Percentiles rank a stretch among this genome's conserved stretches.
phyloP scores from a whole-genome alignment of 2,113 vertebrate species.

The Colossoma macropomum region DNA sequence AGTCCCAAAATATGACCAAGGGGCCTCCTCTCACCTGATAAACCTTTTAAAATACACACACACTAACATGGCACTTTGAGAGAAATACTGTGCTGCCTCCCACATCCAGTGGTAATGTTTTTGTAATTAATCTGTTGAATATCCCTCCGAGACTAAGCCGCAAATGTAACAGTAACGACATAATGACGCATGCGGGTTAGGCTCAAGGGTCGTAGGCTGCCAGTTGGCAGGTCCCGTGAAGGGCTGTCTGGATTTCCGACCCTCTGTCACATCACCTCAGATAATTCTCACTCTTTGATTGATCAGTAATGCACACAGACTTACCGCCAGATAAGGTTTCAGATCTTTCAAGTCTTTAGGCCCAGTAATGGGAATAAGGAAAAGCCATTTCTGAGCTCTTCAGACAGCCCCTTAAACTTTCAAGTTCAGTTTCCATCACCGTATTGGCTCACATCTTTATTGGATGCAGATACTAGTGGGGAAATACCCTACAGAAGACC shows the following conservation, averaged over 20 bases:
- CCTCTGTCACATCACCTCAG: constrained; percentile 24
- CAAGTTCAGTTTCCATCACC: constrained; percentile 14
- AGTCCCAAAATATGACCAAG: not conserved
- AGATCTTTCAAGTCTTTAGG: not conserved
- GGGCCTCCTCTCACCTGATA: not conserved
- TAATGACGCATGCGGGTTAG: constrained; percentile 45
- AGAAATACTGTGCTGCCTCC: constrained; percentile 29
- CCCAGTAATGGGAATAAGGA: constrained; percentile 3
- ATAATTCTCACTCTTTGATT: constrained; percentile 29
- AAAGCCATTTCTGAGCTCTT: constrained; percentile 28
- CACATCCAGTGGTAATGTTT: constrained; percentile 28
- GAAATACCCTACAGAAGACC: constrained; percentile 21
- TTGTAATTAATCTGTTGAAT: constrained; percentile 43
- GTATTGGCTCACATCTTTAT: constrained; percentile 8
- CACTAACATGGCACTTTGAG: not conserved
- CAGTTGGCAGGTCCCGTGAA: constrained; percentile 26
- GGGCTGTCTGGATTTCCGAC: constrained; percentile 19
- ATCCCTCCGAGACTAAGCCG: constrained; percentile 31
- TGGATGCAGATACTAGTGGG: not conserved
- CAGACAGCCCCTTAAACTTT: constrained; percentile 1
- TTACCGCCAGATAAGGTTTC: not conserved
- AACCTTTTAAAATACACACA: not conserved
- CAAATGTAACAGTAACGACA: constrained; percentile 49
- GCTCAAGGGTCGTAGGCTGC: constrained; percentile 7
- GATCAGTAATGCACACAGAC: constrained; percentile 33